Evolutionary conservation across 2,797 vertebrate species (phyloP), one percentile per base, ranked within the genome.

Genomic region (Rousettus madagascariensis): DNA sequence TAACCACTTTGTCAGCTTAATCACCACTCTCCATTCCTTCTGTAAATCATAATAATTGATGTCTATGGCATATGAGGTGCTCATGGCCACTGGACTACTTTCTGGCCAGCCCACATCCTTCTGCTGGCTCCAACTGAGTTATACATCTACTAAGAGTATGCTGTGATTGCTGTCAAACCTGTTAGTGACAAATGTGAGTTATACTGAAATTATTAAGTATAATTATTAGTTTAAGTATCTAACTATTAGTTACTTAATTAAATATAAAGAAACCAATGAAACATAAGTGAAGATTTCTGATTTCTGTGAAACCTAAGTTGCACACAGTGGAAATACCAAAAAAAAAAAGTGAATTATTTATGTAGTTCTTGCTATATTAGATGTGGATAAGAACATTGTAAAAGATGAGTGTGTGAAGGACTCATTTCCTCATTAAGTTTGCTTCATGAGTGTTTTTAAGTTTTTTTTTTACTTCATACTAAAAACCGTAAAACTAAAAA

Each of bases 401-500:
- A 69, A 55, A 61, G 20, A 78, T 41, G 22, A 6, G 3, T 68
- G 2, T 66, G 7, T 33, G 8, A 51, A 36, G 24, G 19, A 8
- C 1, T 43, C 63, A 2, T 84, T 85, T 91, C n/a, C 63, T 49
- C 24, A 57, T 65, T 80, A 8, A 28, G 16, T 6, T 20, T 79
- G 51, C 30, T 88, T 65, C 61, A 80, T 15, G 65, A 38, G 6
- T 57, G 2, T 55, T 72, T 66, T 66, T 36, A 19, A 36, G 5
- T 8, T 57, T 20, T 57, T 57, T 51, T 91, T 90, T 85, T 94
- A 38, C 15, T 93, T 33, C 80, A 63, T 28, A 38, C 89, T 82
- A 33, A 77, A 79, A 69, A 77, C 72, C 43, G 5, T 12, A 30
- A 94, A 86, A 94, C 66, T 94, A 38, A 71, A 90, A 94, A 19